A percentile compares a stretch with the other conserved stretches of the same genome.
These are phyloP conservation scores for Turritopsis rubra DNA, from an alignment of 30 jellyfish, hydroid and myxozoan genomes.

Conservation along the genomic window DNA sequence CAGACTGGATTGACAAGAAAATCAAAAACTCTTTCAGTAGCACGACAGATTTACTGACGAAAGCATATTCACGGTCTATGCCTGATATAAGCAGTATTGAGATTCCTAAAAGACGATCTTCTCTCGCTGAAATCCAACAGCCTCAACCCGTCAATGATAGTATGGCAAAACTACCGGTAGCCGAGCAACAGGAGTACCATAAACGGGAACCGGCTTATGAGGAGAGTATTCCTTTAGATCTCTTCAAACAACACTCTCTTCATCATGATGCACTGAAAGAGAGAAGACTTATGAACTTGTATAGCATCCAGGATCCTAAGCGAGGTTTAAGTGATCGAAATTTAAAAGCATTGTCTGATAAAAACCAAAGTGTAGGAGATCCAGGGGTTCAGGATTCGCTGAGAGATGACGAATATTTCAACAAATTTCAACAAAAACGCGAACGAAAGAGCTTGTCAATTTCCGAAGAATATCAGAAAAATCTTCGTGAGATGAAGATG, in stretches of 20 bases:
- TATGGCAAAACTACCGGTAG: neutral
- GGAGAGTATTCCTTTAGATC: neutral
- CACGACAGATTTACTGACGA: neutral
- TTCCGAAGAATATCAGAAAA: conserved; percentile 7
- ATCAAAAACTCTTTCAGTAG: conserved; percentile 11
- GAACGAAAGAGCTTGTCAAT: conserved; percentile 4
- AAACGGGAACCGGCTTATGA: neutral
- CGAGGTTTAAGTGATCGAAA: neutral
- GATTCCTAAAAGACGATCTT: neutral
- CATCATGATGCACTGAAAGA: neutral
- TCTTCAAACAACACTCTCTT: neutral
- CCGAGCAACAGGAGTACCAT: neutral
- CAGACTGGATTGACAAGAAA: neutral
- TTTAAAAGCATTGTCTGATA: neutral
- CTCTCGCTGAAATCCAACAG: neutral
- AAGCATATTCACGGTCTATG: conserved; percentile 4
- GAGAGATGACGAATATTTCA: neutral
- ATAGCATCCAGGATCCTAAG: conserved; percentile 1
- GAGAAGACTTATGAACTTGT: neutral
- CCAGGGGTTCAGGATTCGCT: neutral
- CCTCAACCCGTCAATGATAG: neutral
- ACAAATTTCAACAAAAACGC: neutral
- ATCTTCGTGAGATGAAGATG: neutral
- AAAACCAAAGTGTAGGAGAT: neutral
- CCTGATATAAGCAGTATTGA: neutral